These are phyloP conservation scores for Agriopis aurantiaria DNA, from an alignment of 2,888 invertebrate species.

Conservation along the genomic window DNA sequence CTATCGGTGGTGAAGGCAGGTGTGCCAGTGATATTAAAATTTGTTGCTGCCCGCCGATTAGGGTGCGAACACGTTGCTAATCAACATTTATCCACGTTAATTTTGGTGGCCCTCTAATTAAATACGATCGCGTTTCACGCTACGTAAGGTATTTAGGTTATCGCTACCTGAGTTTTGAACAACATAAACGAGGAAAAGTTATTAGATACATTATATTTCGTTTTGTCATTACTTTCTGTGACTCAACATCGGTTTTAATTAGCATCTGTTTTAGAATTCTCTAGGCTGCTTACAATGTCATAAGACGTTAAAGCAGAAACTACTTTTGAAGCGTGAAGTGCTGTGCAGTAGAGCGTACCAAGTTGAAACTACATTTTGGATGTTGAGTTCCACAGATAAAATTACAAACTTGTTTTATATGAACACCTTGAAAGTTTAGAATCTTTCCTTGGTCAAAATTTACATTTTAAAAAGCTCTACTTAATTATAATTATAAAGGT, in stretches of 20 bases:
- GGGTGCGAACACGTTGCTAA: conserved; percentile 65
- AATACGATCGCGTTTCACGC: conserved; percentile 49
- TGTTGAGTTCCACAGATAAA: conserved; percentile 57
- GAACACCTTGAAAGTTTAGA: conserved; percentile 43
- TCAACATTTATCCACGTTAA: conserved; percentile 66
- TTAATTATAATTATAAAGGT: too few relatives aligned
- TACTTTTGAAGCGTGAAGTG: conserved; percentile 51
- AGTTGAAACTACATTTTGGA: conserved; percentile 55
- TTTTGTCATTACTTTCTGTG: conserved; percentile 8
- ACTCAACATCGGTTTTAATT: conserved; percentile 21
- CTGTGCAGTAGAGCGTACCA: conserved; percentile 54
- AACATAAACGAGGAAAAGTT: conserved; percentile 9
- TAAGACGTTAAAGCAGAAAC: conserved; percentile 45
- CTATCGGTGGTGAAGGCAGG: conserved; percentile 70
- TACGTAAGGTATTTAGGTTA: conserved; percentile 33
- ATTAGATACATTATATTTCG: conserved; percentile 10
- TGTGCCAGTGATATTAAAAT: conserved; percentile 75
- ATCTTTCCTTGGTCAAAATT: conserved; percentile 34
- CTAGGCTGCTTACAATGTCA: conserved; percentile 40
- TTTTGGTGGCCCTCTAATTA: conserved; percentile 61
- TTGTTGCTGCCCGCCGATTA: conserved; percentile 59
- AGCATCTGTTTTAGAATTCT: conserved; percentile 30
- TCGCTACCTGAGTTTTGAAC: conserved; percentile 17
- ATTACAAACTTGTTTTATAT: conserved; percentile 61
- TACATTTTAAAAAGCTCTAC: conserved; percentile 8